These are phyloP conservation scores for Fissipunctia ypsillon DNA, from an alignment of 2,888 invertebrate species.

Conservation along the genomic window DNA sequence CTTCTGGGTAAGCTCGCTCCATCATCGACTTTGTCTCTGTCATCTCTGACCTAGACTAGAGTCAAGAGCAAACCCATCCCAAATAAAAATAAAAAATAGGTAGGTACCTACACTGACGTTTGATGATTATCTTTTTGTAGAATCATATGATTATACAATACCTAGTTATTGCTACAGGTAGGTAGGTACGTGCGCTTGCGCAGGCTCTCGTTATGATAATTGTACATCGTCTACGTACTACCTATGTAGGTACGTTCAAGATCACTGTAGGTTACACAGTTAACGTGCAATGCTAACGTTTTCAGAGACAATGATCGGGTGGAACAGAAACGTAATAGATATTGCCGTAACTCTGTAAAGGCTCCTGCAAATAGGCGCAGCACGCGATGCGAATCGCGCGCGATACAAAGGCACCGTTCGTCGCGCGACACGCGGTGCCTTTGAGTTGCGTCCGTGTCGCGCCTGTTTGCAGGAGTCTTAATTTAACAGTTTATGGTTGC, in stretches of 20 bases:
- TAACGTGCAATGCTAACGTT: neutral
- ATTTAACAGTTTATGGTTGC: neutral
- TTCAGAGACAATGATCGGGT: constrained; percentile 1
- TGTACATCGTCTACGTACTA: constrained; percentile 21
- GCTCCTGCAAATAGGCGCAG: no score
- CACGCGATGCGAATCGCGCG: no score
- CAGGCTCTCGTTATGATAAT: constrained; percentile 40
- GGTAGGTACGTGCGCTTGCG: neutral
- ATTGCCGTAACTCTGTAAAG: no score
- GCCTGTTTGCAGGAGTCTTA: no score
- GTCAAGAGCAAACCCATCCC: no score
- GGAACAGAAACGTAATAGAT: neutral
- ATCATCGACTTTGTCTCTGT: no score
- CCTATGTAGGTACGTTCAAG: constrained; percentile 37
- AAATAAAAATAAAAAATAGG: no score
- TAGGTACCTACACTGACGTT: neutral
- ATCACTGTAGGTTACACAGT: constrained; percentile 2
- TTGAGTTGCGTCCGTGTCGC: no score
- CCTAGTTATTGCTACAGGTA: constrained; percentile 7
- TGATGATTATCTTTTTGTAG: constrained; percentile 25
- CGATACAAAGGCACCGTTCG: no score
- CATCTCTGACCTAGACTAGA: no score
- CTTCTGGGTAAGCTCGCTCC: no score
- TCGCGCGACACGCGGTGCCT: no score
- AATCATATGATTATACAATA: constrained; percentile 12